phyloP scores from a whole-genome alignment of 2,797 vertebrate genomes.

The Hylomyscus alleni region DNA sequence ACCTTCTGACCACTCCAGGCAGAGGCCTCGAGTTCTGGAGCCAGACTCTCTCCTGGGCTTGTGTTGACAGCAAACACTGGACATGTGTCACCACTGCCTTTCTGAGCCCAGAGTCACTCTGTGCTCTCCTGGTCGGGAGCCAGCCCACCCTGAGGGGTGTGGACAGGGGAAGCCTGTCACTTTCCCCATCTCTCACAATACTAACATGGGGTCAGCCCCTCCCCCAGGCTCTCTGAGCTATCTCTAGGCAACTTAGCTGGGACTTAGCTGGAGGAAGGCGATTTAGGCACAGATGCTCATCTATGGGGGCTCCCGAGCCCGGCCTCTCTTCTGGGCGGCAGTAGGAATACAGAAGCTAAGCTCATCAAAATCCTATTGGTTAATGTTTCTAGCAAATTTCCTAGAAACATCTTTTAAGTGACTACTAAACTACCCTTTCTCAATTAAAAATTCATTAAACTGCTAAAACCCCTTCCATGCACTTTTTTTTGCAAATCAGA shows the following conservation, averaged over 20 bases:
- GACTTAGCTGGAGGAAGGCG: constrained; percentile 62
- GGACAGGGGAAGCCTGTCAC: constrained; percentile 64
- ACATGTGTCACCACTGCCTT: constrained; percentile 42
- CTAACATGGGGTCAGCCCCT: constrained; percentile 71
- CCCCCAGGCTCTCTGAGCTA: constrained; percentile 81
- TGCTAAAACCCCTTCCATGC: constrained; percentile 86
- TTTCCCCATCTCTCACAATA: constrained; percentile 80
- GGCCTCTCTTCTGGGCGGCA: constrained; percentile 68
- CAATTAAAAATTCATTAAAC: constrained; percentile 89
- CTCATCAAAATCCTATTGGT: constrained; percentile 80
- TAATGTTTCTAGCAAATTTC: constrained; percentile 66
- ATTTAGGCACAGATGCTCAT: constrained; percentile 77
- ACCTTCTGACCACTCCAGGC: neutral
- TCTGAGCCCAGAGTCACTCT: constrained; percentile 69
- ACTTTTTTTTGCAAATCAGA: constrained; percentile 80
- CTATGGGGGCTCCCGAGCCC: constrained; percentile 59
- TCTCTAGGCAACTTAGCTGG: constrained; percentile 48
- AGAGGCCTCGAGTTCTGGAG: neutral
- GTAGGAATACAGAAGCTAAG: constrained; percentile 79
- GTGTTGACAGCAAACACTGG: constrained; percentile 2
- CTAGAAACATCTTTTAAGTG: constrained; percentile 80
- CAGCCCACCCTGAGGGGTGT: constrained; percentile 78
- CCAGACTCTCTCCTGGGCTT: neutral
- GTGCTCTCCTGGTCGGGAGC: constrained; percentile 81
- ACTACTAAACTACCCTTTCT: constrained; percentile 87